Conservation (phyloP, 2,797 vertebrate species). For the Pangasius larnaudii region DNA sequence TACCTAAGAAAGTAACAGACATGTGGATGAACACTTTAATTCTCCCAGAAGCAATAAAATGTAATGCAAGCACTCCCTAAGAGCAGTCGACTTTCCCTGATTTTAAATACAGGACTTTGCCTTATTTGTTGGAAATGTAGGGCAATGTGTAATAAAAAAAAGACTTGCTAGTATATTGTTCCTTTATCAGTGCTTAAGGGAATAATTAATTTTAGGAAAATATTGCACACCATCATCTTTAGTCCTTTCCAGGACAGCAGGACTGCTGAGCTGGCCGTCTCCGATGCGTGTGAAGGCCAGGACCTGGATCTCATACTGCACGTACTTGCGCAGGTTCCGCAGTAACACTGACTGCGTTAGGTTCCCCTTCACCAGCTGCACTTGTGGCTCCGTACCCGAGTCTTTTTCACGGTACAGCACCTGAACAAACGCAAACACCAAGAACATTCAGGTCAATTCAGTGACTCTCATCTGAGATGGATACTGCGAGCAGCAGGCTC, state of each 20-base stretch:
- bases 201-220: not conserved
- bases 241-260: constrained; percentile 80
- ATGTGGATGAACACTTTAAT: not conserved
- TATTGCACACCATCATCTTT: constrained; percentile 86
- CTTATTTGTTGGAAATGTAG: not conserved
- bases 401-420: constrained; percentile 82
- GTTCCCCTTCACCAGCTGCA: constrained; percentile 81
- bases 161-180: not conserved
- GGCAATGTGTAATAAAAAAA: not conserved
- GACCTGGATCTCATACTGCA: constrained; percentile 86
- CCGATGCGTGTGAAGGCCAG: constrained; percentile 88
- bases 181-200: not conserved
- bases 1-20: not conserved
- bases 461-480: not conserved
- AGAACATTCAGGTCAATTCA: not conserved
- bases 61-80: not conserved
- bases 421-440: constrained; percentile 64
- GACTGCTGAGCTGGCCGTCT: constrained; percentile 83
- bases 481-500: not conserved
- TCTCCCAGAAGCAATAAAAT: not conserved
- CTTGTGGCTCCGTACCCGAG: constrained; percentile 73
- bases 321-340: constrained; percentile 80
- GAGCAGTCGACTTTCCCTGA: not conserved
- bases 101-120: not conserved
- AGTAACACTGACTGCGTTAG: constrained; percentile 81